Percentiles rank a stretch among this genome's conserved stretches.
phyloP scores from a whole-genome alignment of 2,113 vertebrate species.

The Sinocyclocheilus anophthalmus region DNA sequence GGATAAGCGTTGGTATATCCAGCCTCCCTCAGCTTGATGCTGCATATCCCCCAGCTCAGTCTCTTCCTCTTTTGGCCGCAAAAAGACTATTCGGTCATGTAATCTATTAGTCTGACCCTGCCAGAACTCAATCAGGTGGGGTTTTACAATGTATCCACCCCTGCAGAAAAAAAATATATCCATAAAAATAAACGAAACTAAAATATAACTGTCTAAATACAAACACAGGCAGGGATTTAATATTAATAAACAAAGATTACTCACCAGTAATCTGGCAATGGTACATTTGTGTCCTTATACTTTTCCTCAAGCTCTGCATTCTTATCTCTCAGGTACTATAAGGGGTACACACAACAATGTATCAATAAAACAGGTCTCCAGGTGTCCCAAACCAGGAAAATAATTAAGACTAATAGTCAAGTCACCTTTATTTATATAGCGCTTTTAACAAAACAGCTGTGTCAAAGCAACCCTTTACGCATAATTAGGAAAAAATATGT shows the following conservation, averaged over 20 bases:
- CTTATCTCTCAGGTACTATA: slow-evolving; percentile 84
- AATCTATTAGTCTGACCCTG: slow-evolving; percentile 94
- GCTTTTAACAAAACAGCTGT: too few species aligned
- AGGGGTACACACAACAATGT: slow-evolving; percentile 2
- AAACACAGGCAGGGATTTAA: background rate
- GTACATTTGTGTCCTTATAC: slow-evolving; percentile 82
- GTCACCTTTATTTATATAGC: too few species aligned
- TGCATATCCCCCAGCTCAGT: slow-evolving; percentile 69
- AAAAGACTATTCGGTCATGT: slow-evolving; percentile 93
- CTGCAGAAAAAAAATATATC: slow-evolving; percentile 65
- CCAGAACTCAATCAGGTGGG: slow-evolving; percentile 89
- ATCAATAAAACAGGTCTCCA: background rate
- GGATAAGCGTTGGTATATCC: slow-evolving; percentile 86
- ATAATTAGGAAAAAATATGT: too few species aligned
- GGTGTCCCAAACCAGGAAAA: too few species aligned
- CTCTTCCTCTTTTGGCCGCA: slow-evolving; percentile 59
- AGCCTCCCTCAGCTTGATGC: slow-evolving; percentile 78
- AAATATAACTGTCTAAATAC: background rate
- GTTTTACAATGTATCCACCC: slow-evolving; percentile 91
- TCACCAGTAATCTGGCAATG: slow-evolving; percentile 89
- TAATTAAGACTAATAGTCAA: too few species aligned
- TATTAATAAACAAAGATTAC: slow-evolving; percentile 45
- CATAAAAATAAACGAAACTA: background rate
- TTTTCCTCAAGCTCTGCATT: slow-evolving; percentile 82
- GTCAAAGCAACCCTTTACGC: too few species aligned